phyloP scores from a whole-genome alignment of 2,888 invertebrate species.

The Rambutsinella grinnellia region DNA sequence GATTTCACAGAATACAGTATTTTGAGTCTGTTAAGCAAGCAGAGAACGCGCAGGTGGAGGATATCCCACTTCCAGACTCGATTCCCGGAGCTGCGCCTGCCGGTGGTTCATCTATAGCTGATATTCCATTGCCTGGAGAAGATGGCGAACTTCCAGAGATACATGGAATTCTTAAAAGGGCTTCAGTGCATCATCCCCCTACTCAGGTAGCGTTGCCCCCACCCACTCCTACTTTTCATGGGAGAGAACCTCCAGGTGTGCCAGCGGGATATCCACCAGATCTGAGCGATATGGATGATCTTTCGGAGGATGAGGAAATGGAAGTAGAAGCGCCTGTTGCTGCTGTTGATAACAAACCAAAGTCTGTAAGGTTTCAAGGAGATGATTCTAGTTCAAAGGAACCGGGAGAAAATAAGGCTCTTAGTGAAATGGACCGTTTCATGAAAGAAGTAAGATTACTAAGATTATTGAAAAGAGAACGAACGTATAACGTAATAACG shows the following conservation, averaged over 20 bases:
- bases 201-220: slow-evolving; percentile 66
- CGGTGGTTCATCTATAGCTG: slow-evolving; percentile 35
- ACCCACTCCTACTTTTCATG: slow-evolving; percentile 53
- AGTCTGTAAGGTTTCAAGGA: slow-evolving; percentile 75
- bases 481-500: background rate
- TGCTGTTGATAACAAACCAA: slow-evolving; percentile 71
- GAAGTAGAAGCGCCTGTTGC: slow-evolving; percentile 63
- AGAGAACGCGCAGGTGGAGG: slow-evolving; percentile 93
- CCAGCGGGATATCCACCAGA: slow-evolving; percentile 88
- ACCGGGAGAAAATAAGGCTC: slow-evolving; percentile 69
- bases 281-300: slow-evolving; percentile 76
- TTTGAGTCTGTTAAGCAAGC: slow-evolving; percentile 96
- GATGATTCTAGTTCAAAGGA: slow-evolving; percentile 69
- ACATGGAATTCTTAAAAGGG: slow-evolving; percentile 80
- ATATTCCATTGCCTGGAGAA: slow-evolving; percentile 61
- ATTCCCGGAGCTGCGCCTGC: slow-evolving; percentile 24
- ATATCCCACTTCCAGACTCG: slow-evolving; percentile 86
- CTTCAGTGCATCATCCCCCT: slow-evolving; percentile 72
- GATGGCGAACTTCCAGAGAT: slow-evolving; percentile 69
- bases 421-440: slow-evolving; percentile 89
- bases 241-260: slow-evolving; percentile 80
- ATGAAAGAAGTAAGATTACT: slow-evolving; percentile 78
- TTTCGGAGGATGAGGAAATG: slow-evolving; percentile 69
- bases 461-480: background rate
- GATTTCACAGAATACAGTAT: slow-evolving; percentile 88